Evolutionary conservation across 2,113 vertebrate species (phyloP).

Genomic region (Himantopus leucocephalus): DNA sequence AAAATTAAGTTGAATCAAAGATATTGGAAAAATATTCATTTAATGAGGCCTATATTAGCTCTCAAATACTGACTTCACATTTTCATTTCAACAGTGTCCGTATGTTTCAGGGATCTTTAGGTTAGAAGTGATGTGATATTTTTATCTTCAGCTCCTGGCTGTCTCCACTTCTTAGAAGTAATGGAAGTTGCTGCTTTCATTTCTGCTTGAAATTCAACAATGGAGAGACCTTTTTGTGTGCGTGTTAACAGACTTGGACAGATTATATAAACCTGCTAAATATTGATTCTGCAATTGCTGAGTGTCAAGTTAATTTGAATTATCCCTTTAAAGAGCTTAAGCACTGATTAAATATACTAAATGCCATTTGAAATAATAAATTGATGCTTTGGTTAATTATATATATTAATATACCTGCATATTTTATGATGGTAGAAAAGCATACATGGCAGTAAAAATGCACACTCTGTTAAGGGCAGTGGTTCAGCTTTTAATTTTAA

Average conservation of each 20-base stretch:
- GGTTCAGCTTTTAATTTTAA: not conserved
- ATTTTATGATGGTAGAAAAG: not conserved
- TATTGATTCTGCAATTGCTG: not conserved
- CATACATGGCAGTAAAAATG: not conserved
- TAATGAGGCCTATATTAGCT: not conserved
- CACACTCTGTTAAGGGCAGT: not conserved
- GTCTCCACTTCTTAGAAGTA: not conserved
- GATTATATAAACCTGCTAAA: conserved; percentile 12
- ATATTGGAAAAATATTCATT: not conserved
- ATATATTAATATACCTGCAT: not conserved
- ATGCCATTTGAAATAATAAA: not conserved
- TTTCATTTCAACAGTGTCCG: not conserved
- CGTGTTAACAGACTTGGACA: not conserved
- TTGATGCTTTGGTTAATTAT: not conserved
- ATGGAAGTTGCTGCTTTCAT: not conserved
- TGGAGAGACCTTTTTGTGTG: not conserved
- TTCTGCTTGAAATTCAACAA: conserved; percentile 12
- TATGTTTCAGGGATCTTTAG: not conserved
- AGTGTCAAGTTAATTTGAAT: not conserved
- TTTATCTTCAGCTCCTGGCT: conserved; percentile 21
- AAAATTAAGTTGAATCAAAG: conserved; percentile 6
- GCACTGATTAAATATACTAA: not conserved
- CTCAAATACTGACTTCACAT: not conserved
- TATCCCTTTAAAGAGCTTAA: not conserved
- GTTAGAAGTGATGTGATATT: not conserved